Evolutionary conservation across 2,113 vertebrate species (phyloP), one percentile per base, ranked within the genome.

Genomic region (Hystrix brachyura): DNA sequence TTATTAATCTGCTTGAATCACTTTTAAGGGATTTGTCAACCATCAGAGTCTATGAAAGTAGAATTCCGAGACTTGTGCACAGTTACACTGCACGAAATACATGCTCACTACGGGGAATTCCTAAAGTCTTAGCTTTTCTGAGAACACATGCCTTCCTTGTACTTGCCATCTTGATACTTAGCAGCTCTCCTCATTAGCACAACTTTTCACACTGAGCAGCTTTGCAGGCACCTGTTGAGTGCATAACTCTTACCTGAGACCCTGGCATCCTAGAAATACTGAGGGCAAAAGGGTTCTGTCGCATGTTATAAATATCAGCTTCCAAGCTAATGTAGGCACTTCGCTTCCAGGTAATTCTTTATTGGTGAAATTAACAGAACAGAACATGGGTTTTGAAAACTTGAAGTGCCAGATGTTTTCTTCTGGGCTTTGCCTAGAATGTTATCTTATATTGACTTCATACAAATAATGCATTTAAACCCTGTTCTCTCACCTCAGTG

Each of bases 211-310:
- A 83, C 46, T 84, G 96, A 94, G 9, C 51, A 71, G 81, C 32
- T 27, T 38, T 53, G 46, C 59, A 94, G 90, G 62, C 57, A 71
- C 79, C n/a, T 60, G 55, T 94, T 87, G 57, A 80, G 79, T 94
- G 21, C 85, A 96, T 97, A 96, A 53, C 53, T 94, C 65, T 71
- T 94, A 97, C 84, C 87, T 59, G 65, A 95, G 72, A 79, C 62
- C 38, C 64, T 94, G 48, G 85, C 23, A 87, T 55, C 17, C 95
- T 14, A 59, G 92, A 72, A 62, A 90, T 96, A 60, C 88, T 84
- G 71, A 95, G 90, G 46, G 64, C 81, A 84, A 1, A 0, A 55
- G 76, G 74, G 23, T 59, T 72, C 15, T 82, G 48, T 96, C 67
- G 5, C 67, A 55, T 51, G 48, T n/a, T 90, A 94, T 60, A 76